These are phyloP conservation scores for Episyrphus balteatus DNA, from an alignment of 1,140 invertebrate genomes.

Conservation along the genomic window DNA sequence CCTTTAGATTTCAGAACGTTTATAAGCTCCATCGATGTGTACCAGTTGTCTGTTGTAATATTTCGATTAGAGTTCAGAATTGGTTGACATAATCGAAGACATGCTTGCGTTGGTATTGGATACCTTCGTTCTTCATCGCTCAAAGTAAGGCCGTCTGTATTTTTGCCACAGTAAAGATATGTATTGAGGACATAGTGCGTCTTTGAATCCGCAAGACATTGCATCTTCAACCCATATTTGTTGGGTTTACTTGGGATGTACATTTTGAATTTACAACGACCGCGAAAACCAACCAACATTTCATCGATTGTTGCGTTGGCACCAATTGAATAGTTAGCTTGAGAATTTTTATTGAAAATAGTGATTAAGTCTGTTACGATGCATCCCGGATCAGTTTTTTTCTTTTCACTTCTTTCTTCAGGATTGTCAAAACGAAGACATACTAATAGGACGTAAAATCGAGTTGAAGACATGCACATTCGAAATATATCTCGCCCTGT, in stretches of 20 bases:
- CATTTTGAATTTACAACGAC: constrained; percentile 20
- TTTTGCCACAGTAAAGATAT: constrained; percentile 24
- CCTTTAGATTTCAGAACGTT: constrained; percentile 11
- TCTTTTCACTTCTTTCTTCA: constrained; percentile 5
- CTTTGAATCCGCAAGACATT: constrained; percentile 16
- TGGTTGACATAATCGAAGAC: constrained; percentile 1
- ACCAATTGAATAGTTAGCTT: constrained; percentile 4
- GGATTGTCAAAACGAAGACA: constrained; percentile 15
- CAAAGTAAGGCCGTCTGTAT: constrained; percentile 7
- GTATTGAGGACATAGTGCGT: constrained; percentile 18
- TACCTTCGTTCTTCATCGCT: no score
- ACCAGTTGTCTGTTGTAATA: constrained; percentile 37
- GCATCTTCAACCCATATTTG: constrained; percentile 38
- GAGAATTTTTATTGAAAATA: constrained; percentile 18
- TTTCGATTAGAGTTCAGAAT: constrained; percentile 29
- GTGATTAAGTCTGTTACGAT: constrained; percentile 19
- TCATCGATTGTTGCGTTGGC: constrained; percentile 29
- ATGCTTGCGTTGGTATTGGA: no score
- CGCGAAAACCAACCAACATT: constrained; percentile 22
- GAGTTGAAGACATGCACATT: not conserved
- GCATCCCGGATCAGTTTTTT: constrained; percentile 25
- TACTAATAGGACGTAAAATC: constrained; percentile 7
- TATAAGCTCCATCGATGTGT: constrained; percentile 25
- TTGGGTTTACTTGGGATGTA: constrained; percentile 27
- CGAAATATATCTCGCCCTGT: not conserved